These are phyloP conservation scores for Ischnus inquisitorius DNA, from an alignment of 2,888 invertebrate species.

Conservation along the genomic window DNA sequence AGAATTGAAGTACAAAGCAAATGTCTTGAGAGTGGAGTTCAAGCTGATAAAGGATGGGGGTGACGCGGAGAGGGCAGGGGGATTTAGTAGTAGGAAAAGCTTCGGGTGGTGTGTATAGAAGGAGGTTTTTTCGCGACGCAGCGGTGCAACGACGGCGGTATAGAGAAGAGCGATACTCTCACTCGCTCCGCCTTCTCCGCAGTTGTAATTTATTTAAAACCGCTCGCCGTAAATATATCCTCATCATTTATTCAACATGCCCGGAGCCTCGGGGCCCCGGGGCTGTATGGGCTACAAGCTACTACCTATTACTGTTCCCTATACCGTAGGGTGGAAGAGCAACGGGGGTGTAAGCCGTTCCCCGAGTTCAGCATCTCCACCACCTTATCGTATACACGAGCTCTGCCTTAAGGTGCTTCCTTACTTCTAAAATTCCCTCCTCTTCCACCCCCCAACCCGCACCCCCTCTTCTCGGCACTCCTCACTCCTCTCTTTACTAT, in stretches of 20 bases:
- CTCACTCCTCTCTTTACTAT: constrained; percentile 29
- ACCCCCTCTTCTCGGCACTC: constrained; percentile 48
- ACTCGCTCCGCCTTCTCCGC: constrained; percentile 81
- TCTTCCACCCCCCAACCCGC: constrained; percentile 33
- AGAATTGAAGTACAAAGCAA: constrained; percentile 58
- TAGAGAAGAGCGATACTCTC: constrained; percentile 51
- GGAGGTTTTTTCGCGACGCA: constrained; percentile 43
- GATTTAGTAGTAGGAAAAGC: constrained; percentile 51
- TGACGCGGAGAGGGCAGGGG: background rate
- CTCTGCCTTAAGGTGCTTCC: constrained; percentile 50
- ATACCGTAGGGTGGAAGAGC: constrained; percentile 58
- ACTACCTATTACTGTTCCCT: constrained; percentile 63
- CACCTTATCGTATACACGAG: constrained; percentile 58
- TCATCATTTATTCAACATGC: constrained; percentile 84
- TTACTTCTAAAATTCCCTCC: constrained; percentile 22
- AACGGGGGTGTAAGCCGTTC: constrained; percentile 33
- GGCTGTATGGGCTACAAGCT: constrained; percentile 57
- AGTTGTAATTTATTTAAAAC: constrained; percentile 85
- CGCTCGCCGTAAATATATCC: constrained; percentile 85
- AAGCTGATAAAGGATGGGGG: constrained; percentile 14
- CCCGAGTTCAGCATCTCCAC: constrained; percentile 55
- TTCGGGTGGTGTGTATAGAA: constrained; percentile 32
- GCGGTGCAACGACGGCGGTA: constrained; percentile 50
- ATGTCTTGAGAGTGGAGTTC: constrained; percentile 37
- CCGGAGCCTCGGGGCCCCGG: constrained; percentile 72